Base-by-base conservation (phyloP, 2,888 invertebrate species). In the Idaea dimidiata region DNA sequence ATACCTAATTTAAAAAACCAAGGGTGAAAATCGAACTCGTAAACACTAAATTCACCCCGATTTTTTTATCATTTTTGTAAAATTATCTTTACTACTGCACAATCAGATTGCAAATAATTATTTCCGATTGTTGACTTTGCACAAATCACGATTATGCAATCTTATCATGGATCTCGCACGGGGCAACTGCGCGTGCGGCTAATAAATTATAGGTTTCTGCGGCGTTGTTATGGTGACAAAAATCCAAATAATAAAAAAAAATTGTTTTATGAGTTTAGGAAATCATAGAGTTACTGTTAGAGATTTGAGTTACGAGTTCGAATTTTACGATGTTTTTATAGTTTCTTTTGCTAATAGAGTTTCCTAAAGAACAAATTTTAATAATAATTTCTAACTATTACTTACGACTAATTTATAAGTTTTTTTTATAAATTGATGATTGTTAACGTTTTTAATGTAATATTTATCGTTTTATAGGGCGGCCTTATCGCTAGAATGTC, bases 111-210 rank as follows among this genome's bases (percentile, higher is more conserved):
- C 43, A 43, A 43, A 43, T 43, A 43, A 43, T 43, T 43, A 43
- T 43, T 43, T 43, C 43, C 43, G 43, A 43, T 43, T 43, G 43
- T 43, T 43, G 10, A 43, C 10, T 43, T 43, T 43, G 8, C 43
- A 14, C 43, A 43, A 43, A 43, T 43, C 43, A 43, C 43, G 43
- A 43, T 43, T 43, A 10, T 43, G 43, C 43, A 43, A 43, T 43
- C 43, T 43, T 67, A 69, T 69, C 67, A 57, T 0, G 0, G 3
- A 69, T 69, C 69, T 65, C 31, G 64, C 69, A 66, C 69, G 67
- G 59, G 69, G 58, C 53, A 61, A 60, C 54, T 64, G 58, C 59
- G 61, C 61, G 54, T 60, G 60, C 63, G 59, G 61, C 54, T 57
- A 8, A 54, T 55, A 60, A 66, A 62, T 59, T 58, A 62, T 65